Percentiles rank a stretch among this genome's conserved stretches.
phyloP scores from a whole-genome alignment of 2,797 vertebrate genomes.

The Argyrosomus regius region DNA sequence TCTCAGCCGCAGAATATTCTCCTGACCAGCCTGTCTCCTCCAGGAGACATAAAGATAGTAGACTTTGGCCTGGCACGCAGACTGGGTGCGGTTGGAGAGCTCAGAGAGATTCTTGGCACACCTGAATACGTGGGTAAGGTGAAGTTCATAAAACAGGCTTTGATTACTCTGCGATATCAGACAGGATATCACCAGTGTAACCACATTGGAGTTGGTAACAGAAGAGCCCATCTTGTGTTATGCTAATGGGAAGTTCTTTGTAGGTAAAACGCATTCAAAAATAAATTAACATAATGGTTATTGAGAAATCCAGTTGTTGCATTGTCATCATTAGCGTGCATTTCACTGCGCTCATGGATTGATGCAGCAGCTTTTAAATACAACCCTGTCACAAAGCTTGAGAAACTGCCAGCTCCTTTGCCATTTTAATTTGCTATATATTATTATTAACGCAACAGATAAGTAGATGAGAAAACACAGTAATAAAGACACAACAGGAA shows the following conservation, averaged over 20 bases:
- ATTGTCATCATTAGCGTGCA: neutral
- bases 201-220: neutral
- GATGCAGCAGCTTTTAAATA: neutral
- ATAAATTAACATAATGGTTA: neutral
- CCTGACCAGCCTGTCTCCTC: slow-evolving; percentile 89
- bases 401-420: neutral
- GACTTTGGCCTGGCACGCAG: slow-evolving; percentile 97
- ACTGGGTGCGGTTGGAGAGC: slow-evolving; percentile 89
- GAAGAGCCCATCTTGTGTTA: neutral
- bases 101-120: slow-evolving; percentile 96
- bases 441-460: neutral
- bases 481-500: neutral
- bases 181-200: neutral
- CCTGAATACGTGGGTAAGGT: slow-evolving; percentile 95
- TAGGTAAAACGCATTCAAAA: neutral
- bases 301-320: neutral
- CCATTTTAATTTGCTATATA: neutral
- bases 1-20: slow-evolving; percentile 96
- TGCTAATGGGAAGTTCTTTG: neutral
- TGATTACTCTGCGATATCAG: slow-evolving; percentile 10
- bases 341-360: neutral
- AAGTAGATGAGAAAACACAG: neutral
- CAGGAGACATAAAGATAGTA: slow-evolving; percentile 97
- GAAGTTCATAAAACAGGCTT: neutral
- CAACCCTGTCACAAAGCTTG: neutral